phyloP scores from a whole-genome alignment of 1,140 invertebrate genomes.

The Archivesica marissinica region DNA sequence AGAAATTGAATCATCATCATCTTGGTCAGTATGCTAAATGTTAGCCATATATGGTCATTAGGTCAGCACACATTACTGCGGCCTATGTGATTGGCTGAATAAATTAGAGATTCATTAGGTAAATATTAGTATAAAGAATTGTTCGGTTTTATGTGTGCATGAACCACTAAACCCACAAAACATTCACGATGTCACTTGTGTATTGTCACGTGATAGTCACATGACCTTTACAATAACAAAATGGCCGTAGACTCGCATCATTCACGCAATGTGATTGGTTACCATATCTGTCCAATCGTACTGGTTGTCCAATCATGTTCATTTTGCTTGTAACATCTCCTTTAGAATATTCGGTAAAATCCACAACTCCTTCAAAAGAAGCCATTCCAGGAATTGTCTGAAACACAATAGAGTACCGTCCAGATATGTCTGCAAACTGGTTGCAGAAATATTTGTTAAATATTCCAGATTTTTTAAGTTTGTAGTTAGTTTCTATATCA shows the following conservation, averaged over 20 bases:
- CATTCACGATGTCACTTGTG: no score
- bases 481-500: constrained; percentile 60
- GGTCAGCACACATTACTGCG: no score
- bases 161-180: no score
- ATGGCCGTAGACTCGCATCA: constrained; percentile 14
- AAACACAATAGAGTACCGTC: constrained; percentile 70
- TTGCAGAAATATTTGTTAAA: constrained; percentile 55
- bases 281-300: constrained; percentile 57
- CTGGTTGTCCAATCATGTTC: constrained; percentile 36
- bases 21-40: no score
- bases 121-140: no score
- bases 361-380: constrained; percentile 77
- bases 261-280: constrained; percentile 61
- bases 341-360: neutral
- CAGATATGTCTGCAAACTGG: neutral
- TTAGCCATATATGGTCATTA: no score
- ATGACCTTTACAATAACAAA: constrained; percentile 53
- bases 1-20: no score
- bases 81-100: no score
- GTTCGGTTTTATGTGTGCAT: no score
- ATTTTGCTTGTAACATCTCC: neutral
- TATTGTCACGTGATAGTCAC: neutral
- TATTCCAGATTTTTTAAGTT: neutral
- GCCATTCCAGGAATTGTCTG: constrained; percentile 75
- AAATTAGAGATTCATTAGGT: no score